These are phyloP conservation scores for Pelodiscus sinensis DNA, from an alignment of 2,113 vertebrate genomes.

Conservation along the genomic window DNA sequence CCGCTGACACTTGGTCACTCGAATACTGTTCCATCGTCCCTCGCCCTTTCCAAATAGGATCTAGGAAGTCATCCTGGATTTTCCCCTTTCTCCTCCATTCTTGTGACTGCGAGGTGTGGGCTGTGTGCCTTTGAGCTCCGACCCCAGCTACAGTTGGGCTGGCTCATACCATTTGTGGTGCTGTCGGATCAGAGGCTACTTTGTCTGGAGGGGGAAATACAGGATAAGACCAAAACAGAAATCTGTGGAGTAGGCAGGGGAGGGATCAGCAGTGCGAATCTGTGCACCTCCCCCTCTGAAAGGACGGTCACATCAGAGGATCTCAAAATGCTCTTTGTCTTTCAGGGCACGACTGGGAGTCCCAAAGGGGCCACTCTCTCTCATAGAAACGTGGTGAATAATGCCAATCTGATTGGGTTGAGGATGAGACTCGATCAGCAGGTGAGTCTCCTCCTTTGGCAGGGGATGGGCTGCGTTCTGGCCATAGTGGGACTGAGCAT, in stretches of 20 bases:
- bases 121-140: background rate
- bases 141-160: background rate
- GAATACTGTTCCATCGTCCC: background rate
- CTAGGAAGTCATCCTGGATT: background rate
- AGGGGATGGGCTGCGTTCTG: fast-evolving
- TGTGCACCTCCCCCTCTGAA: fast-evolving
- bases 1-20: background rate
- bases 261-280: background rate
- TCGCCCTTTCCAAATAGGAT: background rate
- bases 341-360: constrained; percentile 91
- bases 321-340: constrained; percentile 27
- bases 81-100: background rate
- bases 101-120: background rate
- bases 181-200: background rate
- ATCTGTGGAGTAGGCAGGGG: background rate
- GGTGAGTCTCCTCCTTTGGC: constrained; percentile 74
- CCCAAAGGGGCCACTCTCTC: constrained; percentile 94
- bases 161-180: background rate
- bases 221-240: background rate
- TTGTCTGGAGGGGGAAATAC: background rate
- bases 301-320: background rate
- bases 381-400: constrained; percentile 94
- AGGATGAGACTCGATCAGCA: constrained; percentile 77
- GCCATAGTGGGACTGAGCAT: fast-evolving
- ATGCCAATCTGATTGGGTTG: constrained; percentile 79